Base-by-base conservation (phyloP, 2,113 vertebrate species). In the Gobio gobio region DNA sequence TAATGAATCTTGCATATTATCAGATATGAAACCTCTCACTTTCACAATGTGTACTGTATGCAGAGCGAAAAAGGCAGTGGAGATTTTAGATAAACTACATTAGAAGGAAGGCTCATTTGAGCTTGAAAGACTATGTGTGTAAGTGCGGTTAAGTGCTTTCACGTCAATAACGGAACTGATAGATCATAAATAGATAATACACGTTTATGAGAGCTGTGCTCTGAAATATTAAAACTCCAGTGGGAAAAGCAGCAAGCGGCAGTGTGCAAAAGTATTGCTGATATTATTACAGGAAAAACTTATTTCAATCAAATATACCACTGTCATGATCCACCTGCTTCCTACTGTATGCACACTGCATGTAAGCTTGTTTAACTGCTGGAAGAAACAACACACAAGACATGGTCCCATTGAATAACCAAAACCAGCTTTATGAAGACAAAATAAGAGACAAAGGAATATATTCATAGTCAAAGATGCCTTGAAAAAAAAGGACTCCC, bases 181-280 rank as follows among this genome's bases (percentile, higher is more conserved):
- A 82, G 76, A 78, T 87, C 77, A 89, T 89, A 87, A 89, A 85
- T 86, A 86, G 61, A 84, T 87, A 82, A 85, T 66, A 84, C 45
- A 87, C 70, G 81, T 87, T 87, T 86, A 89, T 84, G 64, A 86
- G 86, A 82, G 85, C 78, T 82, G 75, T 70, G 88, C 82, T 86
- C 56, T 89, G 81, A 87, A 89, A 87, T 89, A 89, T 89, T 89
- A 86, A 87, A 87, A 89, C 83, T 87, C 68, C 61, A 68, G 47
- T 72, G 78, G 68, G 84, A 81, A 83, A 54, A 29, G 33, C 82
- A 83, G 61, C 24, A 83, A 66, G 24, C 1, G 45, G 40, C 51
- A 72, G n/a, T 45, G 22, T 86, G 40, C 58, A 56, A 64, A 82
- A 43, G 73, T 29, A 43, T 68, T 86, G 10, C 8, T 66, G 47